Base-by-base conservation (phyloP, 2,113 vertebrate genomes). In the Mastomys natalensis region DNA sequence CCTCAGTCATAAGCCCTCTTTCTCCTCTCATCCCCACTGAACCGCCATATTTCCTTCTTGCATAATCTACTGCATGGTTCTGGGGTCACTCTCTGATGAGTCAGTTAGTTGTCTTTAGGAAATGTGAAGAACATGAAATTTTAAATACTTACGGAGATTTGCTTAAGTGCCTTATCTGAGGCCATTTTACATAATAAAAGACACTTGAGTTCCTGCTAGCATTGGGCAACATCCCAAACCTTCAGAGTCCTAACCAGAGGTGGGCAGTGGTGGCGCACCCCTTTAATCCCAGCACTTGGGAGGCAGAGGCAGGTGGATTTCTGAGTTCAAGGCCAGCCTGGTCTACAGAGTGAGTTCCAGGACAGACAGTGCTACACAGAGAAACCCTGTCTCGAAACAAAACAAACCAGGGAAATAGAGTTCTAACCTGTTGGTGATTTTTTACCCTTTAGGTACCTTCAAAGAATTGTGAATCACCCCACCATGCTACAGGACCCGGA, bases 401-500 rank as follows among this genome's bases (percentile, higher is more conserved):
- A 72, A n/a, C 34, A 72, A 72, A 72, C 37, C 19, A 43, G n/a
- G 21, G 21, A 43, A 43, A 43, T 7, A 45, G 62, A 88, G 76
- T 73, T 66, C 34, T 96, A 92, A 96, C 73, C 40, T 55, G 72
- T 22, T 92, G 73, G 37, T 45, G 55, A 3, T 1, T 97, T 91
- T 97, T 91, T 87, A 60, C 86, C 45, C 13, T 11, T 26, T 96
- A 99, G 99, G 97, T 99, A 99, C 95, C 98, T 99, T 45, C 99
- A 99, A 96, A 99, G 99, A 96, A 98, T 99, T 84, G 99, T 99
- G 70, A 99, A 93, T 97, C 99, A 99, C 93, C 99, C 99, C 0
- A 99, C 99, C 7, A 99, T 99, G 90, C 98, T 99, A 97, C 99
- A 99, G 97, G 99, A 99, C 91, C 99, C 99, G 0, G 99, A 99